A percentile compares a stretch with the other conserved stretches of the same genome.
Evolutionary conservation across 1,140 invertebrate genomes (phyloP).

Genomic region (Calliopsis andreniformis): DNA sequence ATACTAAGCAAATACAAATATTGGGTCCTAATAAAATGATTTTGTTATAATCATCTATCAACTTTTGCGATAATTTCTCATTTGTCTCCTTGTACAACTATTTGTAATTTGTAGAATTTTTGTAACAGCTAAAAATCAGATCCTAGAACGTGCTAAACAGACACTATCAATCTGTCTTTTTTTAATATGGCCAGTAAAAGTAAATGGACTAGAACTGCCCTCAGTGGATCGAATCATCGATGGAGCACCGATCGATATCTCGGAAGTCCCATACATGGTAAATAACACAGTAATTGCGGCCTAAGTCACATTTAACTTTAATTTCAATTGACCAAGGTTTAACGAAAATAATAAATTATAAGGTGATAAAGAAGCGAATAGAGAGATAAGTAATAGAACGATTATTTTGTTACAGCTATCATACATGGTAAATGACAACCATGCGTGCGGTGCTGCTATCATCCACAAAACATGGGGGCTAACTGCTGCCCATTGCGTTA

Average conservation of each 20-base stretch:
- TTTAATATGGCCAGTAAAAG: not conserved
- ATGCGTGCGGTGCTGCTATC: constrained; percentile 81
- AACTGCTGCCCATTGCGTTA: constrained; percentile 82
- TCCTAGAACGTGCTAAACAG: too few relatives aligned
- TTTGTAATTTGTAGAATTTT: too few relatives aligned
- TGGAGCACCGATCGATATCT: constrained; percentile 69
- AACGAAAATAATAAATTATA: not conserved
- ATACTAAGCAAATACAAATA: too few relatives aligned
- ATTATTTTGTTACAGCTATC: constrained; percentile 69
- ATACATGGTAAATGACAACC: constrained; percentile 60
- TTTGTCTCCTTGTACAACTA: too few relatives aligned
- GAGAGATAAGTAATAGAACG: not conserved
- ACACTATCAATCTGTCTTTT: not conserved
- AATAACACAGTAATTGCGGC: too few relatives aligned
- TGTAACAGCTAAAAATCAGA: too few relatives aligned
- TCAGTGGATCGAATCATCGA: constrained; percentile 72
- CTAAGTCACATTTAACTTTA: too few relatives aligned
- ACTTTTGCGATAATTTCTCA: too few relatives aligned
- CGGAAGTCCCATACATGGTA: constrained; percentile 73
- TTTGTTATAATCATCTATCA: too few relatives aligned
- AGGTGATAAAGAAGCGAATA: not conserved
- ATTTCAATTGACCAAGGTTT: not conserved
- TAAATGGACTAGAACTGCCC: not conserved
- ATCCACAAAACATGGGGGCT: constrained; percentile 78
- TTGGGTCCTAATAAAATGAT: too few relatives aligned